phyloP scores from a whole-genome alignment of 2,888 invertebrate species.

The Amphipoea lucens region DNA sequence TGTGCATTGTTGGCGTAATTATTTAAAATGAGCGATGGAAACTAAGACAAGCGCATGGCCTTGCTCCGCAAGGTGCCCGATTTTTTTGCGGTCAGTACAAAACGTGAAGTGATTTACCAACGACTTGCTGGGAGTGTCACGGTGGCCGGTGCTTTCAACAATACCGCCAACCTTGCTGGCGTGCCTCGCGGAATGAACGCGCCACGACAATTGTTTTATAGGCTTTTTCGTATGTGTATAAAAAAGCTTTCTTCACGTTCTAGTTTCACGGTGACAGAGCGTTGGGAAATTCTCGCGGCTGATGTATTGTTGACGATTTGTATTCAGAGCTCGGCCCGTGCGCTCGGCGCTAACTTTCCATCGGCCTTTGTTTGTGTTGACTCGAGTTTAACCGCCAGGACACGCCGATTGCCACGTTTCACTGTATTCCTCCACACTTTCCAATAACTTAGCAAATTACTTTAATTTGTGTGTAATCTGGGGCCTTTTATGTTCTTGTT shows the following conservation, averaged over 20 bases:
- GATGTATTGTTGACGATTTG: constrained; percentile 87
- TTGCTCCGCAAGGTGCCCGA: constrained; percentile 84
- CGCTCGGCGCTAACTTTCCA: constrained; percentile 84
- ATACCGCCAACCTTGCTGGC: constrained; percentile 75
- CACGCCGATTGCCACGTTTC: constrained; percentile 72
- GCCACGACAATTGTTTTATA: constrained; percentile 62
- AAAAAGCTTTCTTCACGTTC: constrained; percentile 82
- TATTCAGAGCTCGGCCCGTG: constrained; percentile 81
- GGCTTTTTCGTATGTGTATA: constrained; percentile 64
- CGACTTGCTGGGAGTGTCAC: constrained; percentile 77
- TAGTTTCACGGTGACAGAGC: constrained; percentile 78
- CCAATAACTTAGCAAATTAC: constrained; percentile 57
- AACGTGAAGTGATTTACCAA: constrained; percentile 84
- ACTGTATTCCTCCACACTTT: constrained; percentile 68
- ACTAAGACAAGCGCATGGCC: constrained; percentile 81
- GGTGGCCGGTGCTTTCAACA: constrained; percentile 77
- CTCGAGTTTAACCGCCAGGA: constrained; percentile 75
- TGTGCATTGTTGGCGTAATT: constrained; percentile 77
- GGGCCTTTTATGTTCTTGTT: constrained; percentile 31
- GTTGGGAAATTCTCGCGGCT: constrained; percentile 84
- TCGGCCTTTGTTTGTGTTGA: constrained; percentile 81
- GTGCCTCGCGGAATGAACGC: constrained; percentile 58
- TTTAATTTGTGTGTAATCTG: constrained; percentile 28
- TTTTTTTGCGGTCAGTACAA: constrained; percentile 85
- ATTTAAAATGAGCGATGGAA: constrained; percentile 80